Evolutionary conservation across 2,888 invertebrate species (phyloP).

Genomic region (Caenorhabditis becei): DNA sequence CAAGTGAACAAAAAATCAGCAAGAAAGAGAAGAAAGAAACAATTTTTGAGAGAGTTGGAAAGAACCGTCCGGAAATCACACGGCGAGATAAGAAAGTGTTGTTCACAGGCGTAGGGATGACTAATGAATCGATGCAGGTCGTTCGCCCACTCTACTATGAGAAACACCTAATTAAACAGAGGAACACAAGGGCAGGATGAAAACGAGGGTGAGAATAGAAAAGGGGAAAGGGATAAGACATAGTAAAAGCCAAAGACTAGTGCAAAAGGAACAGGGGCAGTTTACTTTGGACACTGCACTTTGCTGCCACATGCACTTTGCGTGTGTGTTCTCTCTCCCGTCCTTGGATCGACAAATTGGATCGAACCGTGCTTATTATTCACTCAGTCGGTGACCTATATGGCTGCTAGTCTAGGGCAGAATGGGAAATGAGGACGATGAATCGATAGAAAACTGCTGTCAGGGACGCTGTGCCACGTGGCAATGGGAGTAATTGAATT

Average conservation of each 20-base stretch:
- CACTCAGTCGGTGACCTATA: constrained; percentile 48
- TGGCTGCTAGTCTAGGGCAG: constrained; percentile 10
- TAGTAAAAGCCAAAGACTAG: constrained; percentile 36
- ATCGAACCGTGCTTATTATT: constrained; percentile 56
- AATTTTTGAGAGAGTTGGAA: neutral
- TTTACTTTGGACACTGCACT: constrained; percentile 27
- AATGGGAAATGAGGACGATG: constrained; percentile 27
- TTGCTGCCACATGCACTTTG: constrained; percentile 22
- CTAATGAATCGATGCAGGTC: constrained; percentile 32
- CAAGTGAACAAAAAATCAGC: constrained; percentile 3
- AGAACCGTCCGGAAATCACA: constrained; percentile 24
- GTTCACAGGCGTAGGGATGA: constrained; percentile 33
- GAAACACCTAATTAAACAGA: constrained; percentile 57
- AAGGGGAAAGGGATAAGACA: constrained; percentile 36
- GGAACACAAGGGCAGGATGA: constrained; percentile 36
- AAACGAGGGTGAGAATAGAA: constrained; percentile 17
- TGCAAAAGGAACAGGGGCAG: constrained; percentile 16
- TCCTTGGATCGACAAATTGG: constrained; percentile 54
- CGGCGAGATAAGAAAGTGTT: constrained; percentile 25
- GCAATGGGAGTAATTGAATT: constrained; percentile 34
- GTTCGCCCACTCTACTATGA: constrained; percentile 32
- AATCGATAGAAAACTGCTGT: neutral
- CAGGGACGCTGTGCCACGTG: constrained; percentile 1
- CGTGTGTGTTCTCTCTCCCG: constrained; percentile 25
- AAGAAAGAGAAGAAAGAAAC: neutral